phyloP scores from a whole-genome alignment of 2,113 vertebrate species.

The Melanerpes aurifrons region DNA sequence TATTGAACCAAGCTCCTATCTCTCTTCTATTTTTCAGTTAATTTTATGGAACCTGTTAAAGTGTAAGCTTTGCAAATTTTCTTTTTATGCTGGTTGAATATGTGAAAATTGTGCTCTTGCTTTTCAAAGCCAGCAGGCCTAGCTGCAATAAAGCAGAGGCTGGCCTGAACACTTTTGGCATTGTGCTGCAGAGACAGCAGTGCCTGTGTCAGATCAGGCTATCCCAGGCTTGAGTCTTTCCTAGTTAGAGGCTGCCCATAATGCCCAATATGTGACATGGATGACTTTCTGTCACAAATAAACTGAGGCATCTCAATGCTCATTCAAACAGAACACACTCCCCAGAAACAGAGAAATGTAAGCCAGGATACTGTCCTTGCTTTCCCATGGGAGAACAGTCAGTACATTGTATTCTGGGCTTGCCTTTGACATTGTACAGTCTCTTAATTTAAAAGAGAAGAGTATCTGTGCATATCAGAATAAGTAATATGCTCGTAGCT shows the following conservation, averaged over 20 bases:
- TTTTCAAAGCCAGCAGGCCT: not conserved
- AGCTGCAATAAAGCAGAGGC: not conserved
- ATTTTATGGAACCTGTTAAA: constrained; percentile 47
- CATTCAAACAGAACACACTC: not conserved
- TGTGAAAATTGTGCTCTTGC: not conserved
- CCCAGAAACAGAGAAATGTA: not conserved
- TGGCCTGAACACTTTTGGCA: not conserved
- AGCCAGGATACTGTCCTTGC: not conserved
- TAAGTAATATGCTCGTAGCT: not conserved
- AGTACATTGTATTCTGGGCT: not conserved
- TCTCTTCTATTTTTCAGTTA: constrained; percentile 57
- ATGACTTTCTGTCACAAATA: not conserved
- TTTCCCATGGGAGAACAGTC: not conserved
- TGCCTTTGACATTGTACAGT: not conserved
- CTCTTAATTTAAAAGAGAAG: not conserved
- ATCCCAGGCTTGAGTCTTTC: not conserved
- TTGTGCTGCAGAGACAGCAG: not conserved
- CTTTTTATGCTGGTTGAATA: not conserved
- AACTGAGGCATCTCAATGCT: not conserved
- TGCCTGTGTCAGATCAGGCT: not conserved
- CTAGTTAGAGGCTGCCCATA: not conserved
- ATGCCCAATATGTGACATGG: not conserved
- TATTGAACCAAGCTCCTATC: constrained; percentile 38
- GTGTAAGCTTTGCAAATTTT: not conserved
- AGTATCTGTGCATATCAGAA: not conserved